phyloP scores from a whole-genome alignment of 2,888 invertebrate genomes.

The Galerucella nymphaeae region DNA sequence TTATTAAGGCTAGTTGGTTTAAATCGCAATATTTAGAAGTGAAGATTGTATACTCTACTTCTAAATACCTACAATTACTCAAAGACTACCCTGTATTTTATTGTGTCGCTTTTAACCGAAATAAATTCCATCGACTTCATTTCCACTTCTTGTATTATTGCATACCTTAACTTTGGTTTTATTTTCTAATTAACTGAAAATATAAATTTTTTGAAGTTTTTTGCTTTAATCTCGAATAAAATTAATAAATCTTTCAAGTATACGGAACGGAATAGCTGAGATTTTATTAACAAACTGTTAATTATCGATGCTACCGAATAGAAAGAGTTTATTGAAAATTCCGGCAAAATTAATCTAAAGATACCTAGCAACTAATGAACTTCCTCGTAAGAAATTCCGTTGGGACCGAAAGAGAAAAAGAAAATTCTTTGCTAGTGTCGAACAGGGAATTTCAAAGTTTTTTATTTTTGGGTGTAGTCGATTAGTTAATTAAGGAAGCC shows the following conservation, averaged over 20 bases:
- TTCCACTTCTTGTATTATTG: no score
- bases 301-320: slow-evolving; percentile 5
- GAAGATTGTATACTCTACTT: no score
- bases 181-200: not conserved
- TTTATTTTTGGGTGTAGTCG: slow-evolving; percentile 27
- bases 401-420: slow-evolving; percentile 23
- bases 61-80: no score
- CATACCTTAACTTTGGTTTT: not conserved
- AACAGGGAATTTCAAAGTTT: slow-evolving; percentile 28
- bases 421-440: slow-evolving; percentile 25
- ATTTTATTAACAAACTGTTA: not conserved
- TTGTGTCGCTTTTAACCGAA: no score
- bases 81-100: no score
- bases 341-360: slow-evolving; percentile 26
- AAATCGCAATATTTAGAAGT: no score
- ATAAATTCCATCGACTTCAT: no score
- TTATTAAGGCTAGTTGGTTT: no score
- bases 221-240: not conserved
- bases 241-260: not conserved
- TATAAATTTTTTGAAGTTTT: not conserved
- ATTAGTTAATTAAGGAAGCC: slow-evolving; percentile 29
- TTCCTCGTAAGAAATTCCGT: slow-evolving; percentile 28
- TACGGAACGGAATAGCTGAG: not conserved
- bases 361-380: slow-evolving; percentile 31
- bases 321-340: slow-evolving; percentile 26